Evolutionary conservation across 1,140 invertebrate species (phyloP).

Genomic region (Coelopa frigida): DNA sequence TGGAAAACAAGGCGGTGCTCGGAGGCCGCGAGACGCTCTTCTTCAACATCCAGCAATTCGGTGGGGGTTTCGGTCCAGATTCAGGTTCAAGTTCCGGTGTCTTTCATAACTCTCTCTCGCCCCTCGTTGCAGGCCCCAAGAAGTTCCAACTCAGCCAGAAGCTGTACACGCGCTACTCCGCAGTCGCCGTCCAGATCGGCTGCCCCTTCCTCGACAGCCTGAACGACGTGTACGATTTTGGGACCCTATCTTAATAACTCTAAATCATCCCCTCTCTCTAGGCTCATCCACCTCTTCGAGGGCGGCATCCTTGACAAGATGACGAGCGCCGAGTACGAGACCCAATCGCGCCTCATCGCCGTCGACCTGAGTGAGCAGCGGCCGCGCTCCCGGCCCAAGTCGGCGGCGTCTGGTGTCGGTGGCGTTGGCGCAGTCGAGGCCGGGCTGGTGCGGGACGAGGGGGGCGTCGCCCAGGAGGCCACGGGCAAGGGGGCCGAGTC

Average conservation of each 20-base stretch:
- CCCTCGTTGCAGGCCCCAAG: conserved; percentile 32
- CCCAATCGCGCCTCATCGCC: conserved; percentile 48
- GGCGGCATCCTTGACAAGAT: conserved; percentile 63
- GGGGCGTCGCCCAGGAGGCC: conserved; percentile 11
- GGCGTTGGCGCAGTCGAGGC: too few relatives aligned
- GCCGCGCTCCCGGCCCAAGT: not conserved
- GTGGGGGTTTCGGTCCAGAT: conserved; percentile 19
- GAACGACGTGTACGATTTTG: conserved; percentile 53
- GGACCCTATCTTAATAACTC: not conserved
- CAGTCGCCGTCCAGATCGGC: conserved; percentile 63
- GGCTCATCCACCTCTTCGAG: conserved; percentile 62
- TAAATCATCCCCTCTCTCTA: too few relatives aligned
- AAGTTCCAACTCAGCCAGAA: conserved; percentile 67
- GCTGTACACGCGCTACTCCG: conserved; percentile 63
- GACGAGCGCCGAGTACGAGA: conserved; percentile 61
- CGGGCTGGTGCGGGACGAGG: too few relatives aligned
- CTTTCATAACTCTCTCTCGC: not conserved
- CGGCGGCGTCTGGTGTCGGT: too few relatives aligned
- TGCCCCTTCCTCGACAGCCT: conserved; percentile 62
- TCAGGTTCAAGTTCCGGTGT: not conserved
- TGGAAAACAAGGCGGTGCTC: conserved; percentile 52
- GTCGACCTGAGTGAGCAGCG: conserved; percentile 18
- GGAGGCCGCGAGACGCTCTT: conserved; percentile 62
- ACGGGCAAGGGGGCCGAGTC: conserved; percentile 17
- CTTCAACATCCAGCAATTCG: conserved; percentile 60